Evolutionary conservation across 1,140 invertebrate genomes (phyloP).

Genomic region (Zaprionus tsacasi): DNA sequence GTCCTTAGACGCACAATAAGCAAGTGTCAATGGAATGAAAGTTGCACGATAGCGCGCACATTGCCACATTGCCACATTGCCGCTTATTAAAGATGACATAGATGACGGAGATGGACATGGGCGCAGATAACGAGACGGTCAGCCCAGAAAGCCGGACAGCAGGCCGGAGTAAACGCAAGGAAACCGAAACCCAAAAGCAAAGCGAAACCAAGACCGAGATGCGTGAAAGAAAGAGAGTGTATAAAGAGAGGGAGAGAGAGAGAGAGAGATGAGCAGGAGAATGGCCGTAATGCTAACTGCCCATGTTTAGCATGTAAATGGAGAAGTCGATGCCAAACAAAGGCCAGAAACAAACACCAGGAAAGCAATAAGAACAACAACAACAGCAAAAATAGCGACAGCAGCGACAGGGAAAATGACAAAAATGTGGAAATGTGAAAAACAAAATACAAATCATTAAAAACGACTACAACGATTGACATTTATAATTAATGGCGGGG

Average conservation of each 20-base stretch:
- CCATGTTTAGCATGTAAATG: constrained; percentile 78
- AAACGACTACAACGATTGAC: constrained; percentile 74
- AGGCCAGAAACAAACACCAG: constrained; percentile 44
- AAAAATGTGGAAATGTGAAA: constrained; percentile 26
- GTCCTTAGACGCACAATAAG: constrained; percentile 55
- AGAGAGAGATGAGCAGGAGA: not conserved
- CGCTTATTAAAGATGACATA: constrained; percentile 79
- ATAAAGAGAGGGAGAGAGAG: constrained; percentile 29
- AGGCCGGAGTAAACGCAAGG: constrained; percentile 41
- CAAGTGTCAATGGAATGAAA: constrained; percentile 79
- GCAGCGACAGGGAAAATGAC: constrained; percentile 41
- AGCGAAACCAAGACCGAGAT: constrained; percentile 20
- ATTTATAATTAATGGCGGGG: constrained; percentile 77
- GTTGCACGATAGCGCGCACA: constrained; percentile 65
- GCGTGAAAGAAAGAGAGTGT: constrained; percentile 1
- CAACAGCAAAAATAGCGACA: constrained; percentile 15
- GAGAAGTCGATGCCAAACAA: constrained; percentile 65
- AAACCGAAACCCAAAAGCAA: constrained; percentile 31
- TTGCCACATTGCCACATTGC: constrained; percentile 51
- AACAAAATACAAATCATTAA: constrained; percentile 79
- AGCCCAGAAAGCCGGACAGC: constrained; percentile 13
- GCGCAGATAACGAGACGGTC: constrained; percentile 58
- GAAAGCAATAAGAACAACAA: constrained; percentile 29
- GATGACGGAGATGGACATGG: constrained; percentile 13
- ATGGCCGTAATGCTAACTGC: constrained; percentile 33